Conservation (phyloP, 2,888 invertebrate species). For the Cheilosia scutellata region DNA sequence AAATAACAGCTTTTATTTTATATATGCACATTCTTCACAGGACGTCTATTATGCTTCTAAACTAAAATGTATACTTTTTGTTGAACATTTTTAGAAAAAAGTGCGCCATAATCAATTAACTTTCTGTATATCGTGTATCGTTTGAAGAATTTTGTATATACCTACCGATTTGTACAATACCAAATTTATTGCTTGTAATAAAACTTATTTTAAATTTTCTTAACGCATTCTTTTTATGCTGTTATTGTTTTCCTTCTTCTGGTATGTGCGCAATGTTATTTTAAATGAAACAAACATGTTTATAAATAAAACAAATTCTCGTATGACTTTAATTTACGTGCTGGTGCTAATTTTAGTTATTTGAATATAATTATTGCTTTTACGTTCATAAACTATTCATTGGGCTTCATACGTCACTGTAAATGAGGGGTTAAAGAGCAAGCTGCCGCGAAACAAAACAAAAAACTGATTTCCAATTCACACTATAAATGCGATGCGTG, state of each 20-base stretch:
- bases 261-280: constrained; percentile 41
- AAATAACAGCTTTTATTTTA: no score
- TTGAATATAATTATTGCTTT: neutral
- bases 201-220: constrained; percentile 11
- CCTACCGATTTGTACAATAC: no score
- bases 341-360: constrained; percentile 7
- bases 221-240: neutral
- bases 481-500: constrained; percentile 7
- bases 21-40: no score
- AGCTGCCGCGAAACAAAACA: neutral
- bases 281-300: constrained; percentile 32
- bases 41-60: no score
- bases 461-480: constrained; percentile 8
- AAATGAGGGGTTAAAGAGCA: constrained; percentile 30
- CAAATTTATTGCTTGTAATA: constrained; percentile 13
- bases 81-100: no score
- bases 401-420: constrained; percentile 6
- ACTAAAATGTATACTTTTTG: no score
- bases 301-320: constrained; percentile 32
- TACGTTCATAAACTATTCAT: constrained; percentile 9
- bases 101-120: no score
- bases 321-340: constrained; percentile 14
- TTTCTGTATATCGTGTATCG: no score
- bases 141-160: no score
- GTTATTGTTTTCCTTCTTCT: constrained; percentile 1